Evolutionary conservation across 2,888 invertebrate species (phyloP), one percentile per base, ranked within the genome.

Genomic region (Spicauda simplicius): DNA sequence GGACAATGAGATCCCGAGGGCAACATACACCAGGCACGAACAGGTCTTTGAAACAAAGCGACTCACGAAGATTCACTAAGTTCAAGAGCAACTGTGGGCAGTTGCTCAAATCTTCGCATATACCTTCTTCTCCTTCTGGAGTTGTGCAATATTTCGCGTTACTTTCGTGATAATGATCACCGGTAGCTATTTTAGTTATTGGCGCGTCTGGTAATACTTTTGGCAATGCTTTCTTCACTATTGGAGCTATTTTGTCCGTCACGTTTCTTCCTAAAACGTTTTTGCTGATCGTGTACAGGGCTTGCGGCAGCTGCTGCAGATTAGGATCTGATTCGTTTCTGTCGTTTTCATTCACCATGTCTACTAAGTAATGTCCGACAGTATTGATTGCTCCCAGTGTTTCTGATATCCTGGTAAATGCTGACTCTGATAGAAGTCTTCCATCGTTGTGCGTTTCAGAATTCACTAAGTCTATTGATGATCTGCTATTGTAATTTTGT

Each of bases 21-120:
- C 98, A 98, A 81, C 98, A 98, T 2, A 98, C 98, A 0, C 98
- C 98, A 0, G 98, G 98, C 1, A 97, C 97, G 79, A 98, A 98
- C 1, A 98, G 93, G 71, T 97, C 97, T 88, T 98, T 98, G 81
- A 98, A 98, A 80, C 98, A 98, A 11, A 98, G 92, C 0, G 98
- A 98, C 79, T 97, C 97, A 37, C 98, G 91, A 18, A 98, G 91
- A 81, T 96, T 96, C 14, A 96, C 95, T 61, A 98, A 91, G 84
- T 98, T 97, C 20, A 98, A 87, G 0, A 98, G 89, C 30, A 98
- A 86, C 74, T 97, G 97, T 0, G 98, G 98, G 79, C 98, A 98
- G 78, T 97, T 97, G 77, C 97, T 97, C 18, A 98, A 90, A 81
- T 98, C 98, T 80, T 97, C 96, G 79, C 98, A 98, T 71, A 96